phyloP scores from a whole-genome alignment of 2,797 vertebrate genomes.

The Sebastes baramenuke region DNA sequence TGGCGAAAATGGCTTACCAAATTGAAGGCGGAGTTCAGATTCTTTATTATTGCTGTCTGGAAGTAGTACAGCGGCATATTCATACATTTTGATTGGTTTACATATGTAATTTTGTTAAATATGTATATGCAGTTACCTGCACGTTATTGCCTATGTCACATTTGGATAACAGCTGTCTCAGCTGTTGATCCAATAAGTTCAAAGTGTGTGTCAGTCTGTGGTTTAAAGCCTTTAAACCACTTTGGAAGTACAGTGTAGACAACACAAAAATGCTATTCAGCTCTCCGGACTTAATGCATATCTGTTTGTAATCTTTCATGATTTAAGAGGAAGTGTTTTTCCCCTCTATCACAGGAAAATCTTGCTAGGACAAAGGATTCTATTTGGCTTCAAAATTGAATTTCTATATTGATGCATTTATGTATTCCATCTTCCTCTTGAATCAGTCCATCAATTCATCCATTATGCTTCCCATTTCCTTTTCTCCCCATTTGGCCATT shows the following conservation, averaged over 20 bases:
- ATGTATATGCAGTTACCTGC: background rate
- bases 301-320: constrained; percentile 3
- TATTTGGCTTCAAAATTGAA: constrained; percentile 63
- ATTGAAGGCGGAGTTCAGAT: background rate
- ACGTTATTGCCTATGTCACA: background rate
- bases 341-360: constrained; percentile 12
- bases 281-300: background rate
- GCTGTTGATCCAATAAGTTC: background rate
- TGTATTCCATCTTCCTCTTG: constrained; percentile 68
- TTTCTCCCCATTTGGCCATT: constrained; percentile 57
- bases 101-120: background rate
- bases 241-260: background rate
- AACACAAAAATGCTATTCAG: background rate
- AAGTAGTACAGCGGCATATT: background rate
- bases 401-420: constrained; percentile 74
- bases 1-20: background rate
- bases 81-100: background rate
- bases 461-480: constrained; percentile 58
- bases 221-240: background rate
- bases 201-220: background rate
- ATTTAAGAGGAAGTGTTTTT: constrained; percentile 11
- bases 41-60: background rate
- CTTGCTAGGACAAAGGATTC: constrained; percentile 45
- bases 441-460: constrained; percentile 68
- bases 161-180: background rate